phyloP scores from a whole-genome alignment of 2,797 vertebrate genomes.

The Momotus momota region DNA sequence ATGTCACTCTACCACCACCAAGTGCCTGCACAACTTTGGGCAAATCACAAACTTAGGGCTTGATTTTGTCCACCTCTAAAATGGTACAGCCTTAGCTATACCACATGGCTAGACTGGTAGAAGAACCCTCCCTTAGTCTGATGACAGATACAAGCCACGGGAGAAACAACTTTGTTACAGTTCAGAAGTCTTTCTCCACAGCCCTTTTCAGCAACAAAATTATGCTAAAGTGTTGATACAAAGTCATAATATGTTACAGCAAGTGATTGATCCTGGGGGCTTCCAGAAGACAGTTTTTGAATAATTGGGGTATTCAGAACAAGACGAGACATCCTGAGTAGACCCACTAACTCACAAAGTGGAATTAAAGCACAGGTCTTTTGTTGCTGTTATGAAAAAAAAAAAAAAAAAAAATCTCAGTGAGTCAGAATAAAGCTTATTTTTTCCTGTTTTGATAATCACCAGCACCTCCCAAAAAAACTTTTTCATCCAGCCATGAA shows the following conservation, averaged over 20 bases:
- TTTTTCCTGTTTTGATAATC: background rate
- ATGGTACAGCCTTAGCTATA: background rate
- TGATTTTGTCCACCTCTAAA: background rate
- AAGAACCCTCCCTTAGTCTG: background rate
- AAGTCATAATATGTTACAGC: background rate
- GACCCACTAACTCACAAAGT: fast-evolving
- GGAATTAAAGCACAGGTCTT: background rate
- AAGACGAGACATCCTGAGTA: background rate
- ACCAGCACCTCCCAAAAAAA: background rate
- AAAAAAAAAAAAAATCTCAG: too few relatives aligned
- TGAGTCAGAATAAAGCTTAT: too few relatives aligned
- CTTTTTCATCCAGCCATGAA: background rate
- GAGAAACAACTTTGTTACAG: background rate
- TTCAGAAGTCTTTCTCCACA: background rate
- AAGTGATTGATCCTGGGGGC: background rate
- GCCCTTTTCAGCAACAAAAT: background rate
- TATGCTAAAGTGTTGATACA: background rate
- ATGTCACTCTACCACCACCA: background rate
- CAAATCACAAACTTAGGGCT: background rate
- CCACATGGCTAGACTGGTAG: background rate
- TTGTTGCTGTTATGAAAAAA: background rate
- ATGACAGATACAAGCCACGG: background rate
- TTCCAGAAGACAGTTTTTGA: background rate
- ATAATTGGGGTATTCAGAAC: background rate
- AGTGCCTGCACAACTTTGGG: background rate